phyloP scores from a whole-genome alignment of 2,113 vertebrate genomes.

The Cyprinus carpio region DNA sequence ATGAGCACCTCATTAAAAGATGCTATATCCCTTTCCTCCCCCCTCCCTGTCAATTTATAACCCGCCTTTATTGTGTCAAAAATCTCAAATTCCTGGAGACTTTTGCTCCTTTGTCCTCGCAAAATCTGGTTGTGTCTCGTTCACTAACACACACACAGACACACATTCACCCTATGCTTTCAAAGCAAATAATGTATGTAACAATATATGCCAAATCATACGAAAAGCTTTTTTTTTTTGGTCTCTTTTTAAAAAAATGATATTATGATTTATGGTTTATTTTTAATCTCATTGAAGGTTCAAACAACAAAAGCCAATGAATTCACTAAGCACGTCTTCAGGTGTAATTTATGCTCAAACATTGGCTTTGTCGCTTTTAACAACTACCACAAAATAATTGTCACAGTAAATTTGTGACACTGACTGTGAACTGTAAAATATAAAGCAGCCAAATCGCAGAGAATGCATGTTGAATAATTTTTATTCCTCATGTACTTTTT shows the following conservation, averaged over 20 bases:
- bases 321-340: background rate
- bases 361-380: constrained; percentile 15
- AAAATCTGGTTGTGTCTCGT: constrained; percentile 28
- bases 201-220: constrained; percentile 49
- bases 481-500: background rate
- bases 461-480: background rate
- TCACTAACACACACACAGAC: background rate
- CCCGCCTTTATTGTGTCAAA: constrained; percentile 49
- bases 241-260: background rate
- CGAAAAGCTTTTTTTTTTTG: constrained; percentile 33
- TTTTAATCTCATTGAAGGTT: constrained; percentile 53
- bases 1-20: constrained; percentile 67
- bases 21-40: constrained; percentile 49
- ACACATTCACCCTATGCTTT: constrained; percentile 24
- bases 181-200: constrained; percentile 39
- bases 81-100: constrained; percentile 54
- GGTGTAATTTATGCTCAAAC: constrained; percentile 20
- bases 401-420: background rate
- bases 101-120: constrained; percentile 48
- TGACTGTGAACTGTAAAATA: constrained; percentile 24
- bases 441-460: background rate
- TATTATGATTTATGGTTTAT: constrained; percentile 52
- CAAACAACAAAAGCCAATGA: constrained; percentile 43
- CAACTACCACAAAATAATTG: background rate
- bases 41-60: constrained; percentile 45